phyloP scores from a whole-genome alignment of 2,797 vertebrate genomes.

The Centropyge bicolor region DNA sequence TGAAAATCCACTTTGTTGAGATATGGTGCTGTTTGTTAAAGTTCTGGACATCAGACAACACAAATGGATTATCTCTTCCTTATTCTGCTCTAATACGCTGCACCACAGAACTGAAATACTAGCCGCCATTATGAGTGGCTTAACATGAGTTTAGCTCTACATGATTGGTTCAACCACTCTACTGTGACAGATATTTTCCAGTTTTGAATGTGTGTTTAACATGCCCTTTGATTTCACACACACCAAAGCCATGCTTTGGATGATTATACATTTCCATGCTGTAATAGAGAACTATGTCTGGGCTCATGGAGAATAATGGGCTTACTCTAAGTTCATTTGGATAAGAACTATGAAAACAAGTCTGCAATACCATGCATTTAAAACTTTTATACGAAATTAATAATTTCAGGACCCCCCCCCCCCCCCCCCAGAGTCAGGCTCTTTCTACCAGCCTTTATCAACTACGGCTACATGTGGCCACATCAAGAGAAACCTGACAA shows the following conservation, averaged over 20 bases:
- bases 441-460: not conserved
- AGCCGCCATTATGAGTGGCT: slow-evolving; percentile 18
- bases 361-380: slow-evolving; percentile 66
- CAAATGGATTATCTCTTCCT: slow-evolving; percentile 26
- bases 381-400: slow-evolving; percentile 59
- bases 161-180: slow-evolving; percentile 42
- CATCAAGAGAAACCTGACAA: not conserved
- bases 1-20: slow-evolving; percentile 30
- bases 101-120: slow-evolving; percentile 33
- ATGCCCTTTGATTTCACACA: slow-evolving; percentile 58
- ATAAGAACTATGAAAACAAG: slow-evolving; percentile 70
- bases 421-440: too few species aligned
- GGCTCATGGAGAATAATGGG: slow-evolving; percentile 74
- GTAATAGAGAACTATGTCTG: slow-evolving; percentile 69
- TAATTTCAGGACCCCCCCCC: too few species aligned
- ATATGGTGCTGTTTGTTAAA: slow-evolving; percentile 16
- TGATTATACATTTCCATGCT: slow-evolving; percentile 66
- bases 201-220: slow-evolving; percentile 55
- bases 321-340: slow-evolving; percentile 67
- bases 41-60: slow-evolving; percentile 18
- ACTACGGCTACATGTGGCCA: not conserved
- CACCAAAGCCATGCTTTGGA: slow-evolving; percentile 67
- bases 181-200: slow-evolving; percentile 56
- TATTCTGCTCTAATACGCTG: slow-evolving; percentile 39
- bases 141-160: slow-evolving; percentile 50